Conservation (phyloP, 64 coral and sea anemone species). For the Orbicella faveolata region DNA sequence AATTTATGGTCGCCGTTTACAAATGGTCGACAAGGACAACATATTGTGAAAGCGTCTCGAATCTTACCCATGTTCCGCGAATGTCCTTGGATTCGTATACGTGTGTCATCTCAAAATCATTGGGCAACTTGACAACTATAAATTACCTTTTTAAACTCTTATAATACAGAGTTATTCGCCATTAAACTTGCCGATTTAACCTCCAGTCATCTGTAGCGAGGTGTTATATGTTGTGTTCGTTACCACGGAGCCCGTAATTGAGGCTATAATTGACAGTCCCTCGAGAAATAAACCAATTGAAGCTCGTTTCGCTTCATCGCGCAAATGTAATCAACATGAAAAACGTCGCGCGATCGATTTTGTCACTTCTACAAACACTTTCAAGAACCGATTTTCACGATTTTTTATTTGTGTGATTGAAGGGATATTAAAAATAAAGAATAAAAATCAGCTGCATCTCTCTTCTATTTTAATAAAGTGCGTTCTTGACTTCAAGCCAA, state of each 20-base stretch:
- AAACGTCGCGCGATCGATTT: neutral
- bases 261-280: slow-evolving; percentile 10
- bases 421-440: too few relatives aligned
- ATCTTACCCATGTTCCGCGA: slow-evolving; percentile 51
- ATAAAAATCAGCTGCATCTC: too few relatives aligned
- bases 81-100: slow-evolving; percentile 16
- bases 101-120: slow-evolving; percentile 20
- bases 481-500: too few relatives aligned
- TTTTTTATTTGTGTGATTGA: too few relatives aligned
- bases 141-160: neutral
- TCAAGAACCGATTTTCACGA: too few relatives aligned
- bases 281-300: slow-evolving; percentile 26
- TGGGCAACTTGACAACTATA: neutral
- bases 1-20: neutral
- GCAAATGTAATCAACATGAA: neutral
- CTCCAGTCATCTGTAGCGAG: neutral
- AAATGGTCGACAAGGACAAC: neutral
- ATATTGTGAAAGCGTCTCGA: neutral
- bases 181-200: neutral
- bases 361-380: too few relatives aligned
- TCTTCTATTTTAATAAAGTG: too few relatives aligned
- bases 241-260: slow-evolving; percentile 50
- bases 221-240: slow-evolving; percentile 32
- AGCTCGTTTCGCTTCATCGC: slow-evolving; percentile 17
- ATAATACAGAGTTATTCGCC: neutral